These are phyloP conservation scores for Budorcas taxicolor DNA, from an alignment of 2,113 vertebrate species.

Conservation along the genomic window DNA sequence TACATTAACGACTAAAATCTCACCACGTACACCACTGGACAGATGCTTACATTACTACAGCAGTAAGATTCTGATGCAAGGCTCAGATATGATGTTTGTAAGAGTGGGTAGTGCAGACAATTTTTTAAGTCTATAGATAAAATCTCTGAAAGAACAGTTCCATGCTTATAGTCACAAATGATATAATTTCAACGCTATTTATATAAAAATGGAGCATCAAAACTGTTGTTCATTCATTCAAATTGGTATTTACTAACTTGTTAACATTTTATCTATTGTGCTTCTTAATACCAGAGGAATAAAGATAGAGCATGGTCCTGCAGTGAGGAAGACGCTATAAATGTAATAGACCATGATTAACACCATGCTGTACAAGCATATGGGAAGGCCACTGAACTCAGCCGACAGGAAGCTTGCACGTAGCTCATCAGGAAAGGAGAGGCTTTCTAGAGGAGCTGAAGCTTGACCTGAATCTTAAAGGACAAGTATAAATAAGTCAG, in stretches of 20 bases:
- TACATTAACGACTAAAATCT: not conserved
- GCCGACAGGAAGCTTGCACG: not conserved
- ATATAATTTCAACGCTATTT: not conserved
- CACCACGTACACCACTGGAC: not conserved
- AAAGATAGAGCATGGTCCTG: not conserved
- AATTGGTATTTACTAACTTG: not conserved
- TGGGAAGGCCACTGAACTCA: not conserved
- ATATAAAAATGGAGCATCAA: not conserved
- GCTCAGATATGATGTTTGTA: not conserved
- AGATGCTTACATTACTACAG: not conserved
- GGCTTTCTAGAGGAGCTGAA: not conserved
- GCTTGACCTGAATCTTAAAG: not conserved
- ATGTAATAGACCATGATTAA: not conserved
- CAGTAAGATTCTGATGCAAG: not conserved
- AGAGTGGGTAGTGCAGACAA: not conserved
- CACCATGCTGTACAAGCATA: not conserved
- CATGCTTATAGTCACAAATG: not conserved
- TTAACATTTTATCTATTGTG: not conserved
- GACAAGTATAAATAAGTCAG: not conserved
- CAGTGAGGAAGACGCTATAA: not conserved
- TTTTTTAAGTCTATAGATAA: not conserved
- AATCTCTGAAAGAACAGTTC: conserved; percentile 1
- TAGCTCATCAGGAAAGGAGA: not conserved
- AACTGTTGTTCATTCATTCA: not conserved
- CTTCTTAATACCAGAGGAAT: not conserved